These are phyloP conservation scores for Enteromius fasciolatus DNA, from an alignment of 2,797 vertebrate genomes.

Conservation along the genomic window DNA sequence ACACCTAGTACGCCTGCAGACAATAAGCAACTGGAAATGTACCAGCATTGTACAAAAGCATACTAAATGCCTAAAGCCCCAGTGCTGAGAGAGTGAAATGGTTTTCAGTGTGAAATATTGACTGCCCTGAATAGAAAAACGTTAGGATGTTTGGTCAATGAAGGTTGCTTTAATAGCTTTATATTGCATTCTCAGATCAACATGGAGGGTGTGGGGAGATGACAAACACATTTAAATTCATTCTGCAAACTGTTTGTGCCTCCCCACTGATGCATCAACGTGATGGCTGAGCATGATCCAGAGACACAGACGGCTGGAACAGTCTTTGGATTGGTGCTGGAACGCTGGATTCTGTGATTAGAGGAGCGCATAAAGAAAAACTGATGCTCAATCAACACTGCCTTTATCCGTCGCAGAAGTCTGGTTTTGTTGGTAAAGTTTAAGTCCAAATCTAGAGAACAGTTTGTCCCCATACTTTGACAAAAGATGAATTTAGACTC, in stretches of 20 bases:
- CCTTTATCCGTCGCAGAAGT: not conserved
- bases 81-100: not conserved
- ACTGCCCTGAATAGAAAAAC: conserved; percentile 12
- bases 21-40: not conserved
- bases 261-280: conserved; percentile 22
- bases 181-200: conserved; percentile 30
- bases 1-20: not conserved
- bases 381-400: conserved; percentile 22
- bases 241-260: conserved; percentile 12
- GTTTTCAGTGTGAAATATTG: conserved; percentile 47
- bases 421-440: conserved; percentile 8
- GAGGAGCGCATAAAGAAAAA: conserved; percentile 1
- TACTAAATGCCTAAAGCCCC: conserved; percentile 31
- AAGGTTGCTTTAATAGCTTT: conserved; percentile 23
- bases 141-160: not conserved
- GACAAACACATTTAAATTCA: conserved; percentile 52
- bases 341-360: conserved; percentile 23
- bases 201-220: conserved; percentile 7
- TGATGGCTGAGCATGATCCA: conserved; percentile 35
- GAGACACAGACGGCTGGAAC: conserved; percentile 28
- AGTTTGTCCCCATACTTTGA: not conserved
- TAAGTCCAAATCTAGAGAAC: conserved; percentile 5
- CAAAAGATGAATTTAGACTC: not conserved
- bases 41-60: not conserved
- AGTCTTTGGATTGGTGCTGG: conserved; percentile 29